phyloP scores from a whole-genome alignment of 2,797 vertebrate genomes.

The Chromis chromis region DNA sequence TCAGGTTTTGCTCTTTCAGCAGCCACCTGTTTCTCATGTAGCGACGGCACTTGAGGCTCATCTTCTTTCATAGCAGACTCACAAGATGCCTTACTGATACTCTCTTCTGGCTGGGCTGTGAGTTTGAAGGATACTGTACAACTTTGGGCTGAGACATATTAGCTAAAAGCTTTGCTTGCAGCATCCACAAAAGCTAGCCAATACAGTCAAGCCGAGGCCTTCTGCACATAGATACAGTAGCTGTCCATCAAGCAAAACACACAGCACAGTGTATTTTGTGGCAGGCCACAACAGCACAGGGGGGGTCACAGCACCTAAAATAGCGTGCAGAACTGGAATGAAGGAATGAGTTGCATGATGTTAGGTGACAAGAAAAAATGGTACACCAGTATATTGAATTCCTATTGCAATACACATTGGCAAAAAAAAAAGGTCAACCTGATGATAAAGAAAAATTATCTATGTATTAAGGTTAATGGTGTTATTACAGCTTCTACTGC shows the following conservation, averaged over 20 bases:
- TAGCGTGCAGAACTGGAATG: slow-evolving; percentile 78
- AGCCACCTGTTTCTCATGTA: slow-evolving; percentile 9
- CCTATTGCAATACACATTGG: slow-evolving; percentile 72
- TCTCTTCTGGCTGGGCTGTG: slow-evolving; percentile 87
- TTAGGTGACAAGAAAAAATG: slow-evolving; percentile 56
- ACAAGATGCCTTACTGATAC: slow-evolving; percentile 35
- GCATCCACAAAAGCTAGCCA: slow-evolving; percentile 81
- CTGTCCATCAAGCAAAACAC: slow-evolving; percentile 80
- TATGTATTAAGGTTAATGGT: slow-evolving; percentile 11
- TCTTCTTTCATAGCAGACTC: slow-evolving; percentile 58
- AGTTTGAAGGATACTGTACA: slow-evolving; percentile 86
- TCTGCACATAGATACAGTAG: slow-evolving; percentile 76
- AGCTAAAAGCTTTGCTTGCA: slow-evolving; percentile 64
- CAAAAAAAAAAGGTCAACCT: slow-evolving; percentile 24
- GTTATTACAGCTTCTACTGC: slow-evolving; percentile 9
- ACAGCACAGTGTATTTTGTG: slow-evolving; percentile 74
- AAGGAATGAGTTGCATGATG: slow-evolving; percentile 76
- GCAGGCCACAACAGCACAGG: slow-evolving; percentile 68
- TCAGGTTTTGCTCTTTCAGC: slow-evolving; percentile 50
- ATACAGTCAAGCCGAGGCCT: slow-evolving; percentile 75
- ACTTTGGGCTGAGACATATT: slow-evolving; percentile 60
- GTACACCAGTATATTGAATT: slow-evolving; percentile 64
- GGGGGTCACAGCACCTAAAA: slow-evolving; percentile 64
- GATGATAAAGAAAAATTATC: slow-evolving; percentile 15
- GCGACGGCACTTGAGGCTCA: neutral